A percentile compares a stretch with the other conserved stretches of the same genome.
Evolutionary conservation across 1,140 invertebrate species (phyloP).

Genomic region (Brachionus rubens): DNA sequence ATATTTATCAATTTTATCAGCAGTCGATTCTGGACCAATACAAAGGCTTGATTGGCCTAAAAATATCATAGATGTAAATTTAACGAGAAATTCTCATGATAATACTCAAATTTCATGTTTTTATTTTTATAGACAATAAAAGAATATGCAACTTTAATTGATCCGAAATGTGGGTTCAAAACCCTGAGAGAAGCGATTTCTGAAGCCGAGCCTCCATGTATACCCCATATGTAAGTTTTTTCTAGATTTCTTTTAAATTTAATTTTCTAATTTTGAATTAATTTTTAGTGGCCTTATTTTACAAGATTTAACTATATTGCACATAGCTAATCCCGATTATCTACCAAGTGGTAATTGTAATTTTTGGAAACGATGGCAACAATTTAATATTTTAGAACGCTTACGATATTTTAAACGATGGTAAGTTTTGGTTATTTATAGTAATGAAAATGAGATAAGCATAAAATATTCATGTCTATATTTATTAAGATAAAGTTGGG

Average conservation of each 20-base stretch:
- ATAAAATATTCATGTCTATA: too few species aligned
- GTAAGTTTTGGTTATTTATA: constrained; percentile 65
- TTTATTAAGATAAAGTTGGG: too few species aligned
- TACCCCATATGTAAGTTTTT: constrained; percentile 87
- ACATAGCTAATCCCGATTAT: constrained; percentile 89
- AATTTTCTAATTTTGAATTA: constrained; percentile 47
- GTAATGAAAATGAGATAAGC: too few species aligned
- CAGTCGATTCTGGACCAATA: constrained; percentile 91
- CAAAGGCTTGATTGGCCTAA: constrained; percentile 85
- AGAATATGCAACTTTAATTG: constrained; percentile 89
- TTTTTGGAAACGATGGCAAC: constrained; percentile 95
- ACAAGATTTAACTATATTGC: constrained; percentile 97
- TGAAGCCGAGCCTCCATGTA: constrained; percentile 90
- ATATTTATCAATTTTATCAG: constrained; percentile 89
- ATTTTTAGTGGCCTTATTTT: constrained; percentile 83
- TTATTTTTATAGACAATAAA: constrained; percentile 68
- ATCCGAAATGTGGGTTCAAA: constrained; percentile 89
- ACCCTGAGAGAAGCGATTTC: constrained; percentile 87
- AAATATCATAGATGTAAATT: constrained; percentile 74
- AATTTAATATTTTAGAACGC: constrained; percentile 93
- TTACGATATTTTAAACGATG: constrained; percentile 93
- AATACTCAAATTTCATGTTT: constrained; percentile 31
- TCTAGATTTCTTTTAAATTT: not conserved
- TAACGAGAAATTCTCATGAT: not conserved
- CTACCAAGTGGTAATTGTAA: constrained; percentile 84